phyloP scores from a whole-genome alignment of 2,888 invertebrate genomes.

The Hyposoter didymator region DNA sequence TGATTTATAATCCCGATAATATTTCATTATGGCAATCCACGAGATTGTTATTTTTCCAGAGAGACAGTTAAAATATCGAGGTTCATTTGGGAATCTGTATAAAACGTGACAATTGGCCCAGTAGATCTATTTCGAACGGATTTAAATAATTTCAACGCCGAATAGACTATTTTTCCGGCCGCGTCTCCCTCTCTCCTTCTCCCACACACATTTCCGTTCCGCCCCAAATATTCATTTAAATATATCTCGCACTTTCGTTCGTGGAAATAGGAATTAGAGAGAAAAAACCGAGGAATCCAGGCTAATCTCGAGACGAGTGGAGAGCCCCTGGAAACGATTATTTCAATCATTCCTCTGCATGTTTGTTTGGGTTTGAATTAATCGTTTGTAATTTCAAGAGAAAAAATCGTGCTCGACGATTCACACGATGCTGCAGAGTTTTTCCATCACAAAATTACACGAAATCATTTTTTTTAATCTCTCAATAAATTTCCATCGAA shows the following conservation, averaged over 20 bases:
- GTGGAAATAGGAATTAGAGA: slow-evolving; percentile 54
- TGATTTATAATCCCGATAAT: slow-evolving; percentile 31
- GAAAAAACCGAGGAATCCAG: slow-evolving; percentile 33
- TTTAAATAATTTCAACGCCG: background rate
- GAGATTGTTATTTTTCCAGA: background rate
- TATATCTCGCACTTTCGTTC: slow-evolving; percentile 56
- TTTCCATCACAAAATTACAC: background rate
- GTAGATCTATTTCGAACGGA: background rate
- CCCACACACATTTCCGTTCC: slow-evolving; percentile 42
- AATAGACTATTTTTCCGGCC: background rate
- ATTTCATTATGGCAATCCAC: background rate
- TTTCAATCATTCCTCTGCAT: slow-evolving; percentile 27
- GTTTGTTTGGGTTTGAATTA: slow-evolving; percentile 10
- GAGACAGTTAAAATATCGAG: background rate
- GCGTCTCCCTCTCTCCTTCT: slow-evolving; percentile 4
- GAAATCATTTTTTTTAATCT: background rate
- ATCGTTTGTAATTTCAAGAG: background rate
- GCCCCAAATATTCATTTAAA: slow-evolving; percentile 59
- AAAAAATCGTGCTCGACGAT: background rate
- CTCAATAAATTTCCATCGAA: background rate
- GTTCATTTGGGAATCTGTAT: background rate
- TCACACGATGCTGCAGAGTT: background rate
- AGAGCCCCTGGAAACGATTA: slow-evolving; percentile 34
- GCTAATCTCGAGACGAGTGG: slow-evolving; percentile 6
- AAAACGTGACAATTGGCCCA: background rate